Base-by-base conservation (phyloP, 1,140 invertebrate species). In the Notospermus geniculatus region DNA sequence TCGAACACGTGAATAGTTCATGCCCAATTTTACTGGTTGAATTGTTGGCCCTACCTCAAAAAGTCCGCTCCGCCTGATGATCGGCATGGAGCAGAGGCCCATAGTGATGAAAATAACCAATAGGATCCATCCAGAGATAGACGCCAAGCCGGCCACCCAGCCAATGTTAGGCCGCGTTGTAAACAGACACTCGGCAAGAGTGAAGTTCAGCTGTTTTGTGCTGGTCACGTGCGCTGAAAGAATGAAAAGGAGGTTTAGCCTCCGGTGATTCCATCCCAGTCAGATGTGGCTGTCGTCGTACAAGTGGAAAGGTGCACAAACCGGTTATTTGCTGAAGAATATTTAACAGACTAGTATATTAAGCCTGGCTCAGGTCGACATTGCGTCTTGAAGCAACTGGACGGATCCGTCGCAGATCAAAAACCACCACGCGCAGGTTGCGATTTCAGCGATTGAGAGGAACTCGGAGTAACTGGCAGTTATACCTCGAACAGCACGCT, bases 31-130 rank as follows among this genome's bases (percentile, higher is more conserved):
- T n/a, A n/a, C n/a, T n/a, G 13, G 22, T 28, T 22, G 57, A 54
- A 54, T 28, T 2, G 2, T 19, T 19, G 23, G 9, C 17, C 46
- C 7, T 67, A 93, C 91, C 87, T 97, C 92, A 78, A 97, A 98
- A 71, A 89, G 90, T n/a, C 94, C 94, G 30, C 89, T 89, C 60
- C 92, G 84, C 56, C 94, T 82, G 0, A 97, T 90, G 74, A 91
- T 92, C 0, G 91, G 87, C 77, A 94, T 87, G 0, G 93, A 94
- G 73, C 91, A 93, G 0, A 91, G 79, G 28, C 89, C 87, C 86
- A 97, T 93, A 2, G 93, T 81, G 2, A 87, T 61, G 0, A 96
- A 80, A 30, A 94, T 88, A 2, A 88, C 65, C 23, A 89, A 80
- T 0, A 97, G 80, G 0, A 88, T 83, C 19, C 94, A 83, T 0